Evolutionary conservation across 2,797 vertebrate genomes (phyloP), one percentile per base, ranked within the genome.

Genomic region (Syndactyla subalaris): DNA sequence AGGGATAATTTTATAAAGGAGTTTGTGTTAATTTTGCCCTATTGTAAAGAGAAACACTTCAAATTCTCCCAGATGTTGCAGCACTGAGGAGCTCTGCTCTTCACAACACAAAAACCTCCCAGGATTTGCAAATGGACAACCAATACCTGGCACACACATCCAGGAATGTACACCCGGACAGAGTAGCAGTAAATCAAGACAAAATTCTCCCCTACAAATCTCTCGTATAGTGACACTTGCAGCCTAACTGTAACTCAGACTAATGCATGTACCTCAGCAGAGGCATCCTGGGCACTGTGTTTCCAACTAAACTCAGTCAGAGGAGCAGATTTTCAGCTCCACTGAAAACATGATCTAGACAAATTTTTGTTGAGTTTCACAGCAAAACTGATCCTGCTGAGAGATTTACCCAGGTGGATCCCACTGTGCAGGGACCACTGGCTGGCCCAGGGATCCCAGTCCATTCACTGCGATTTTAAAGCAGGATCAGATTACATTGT

Each of bases 221-320:
- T 52, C 41, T 27, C 3, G 1, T 13, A 12, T 1, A 38, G 21
- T 49, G 61, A 61, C 21, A 38, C 7, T 26, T 54, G 43, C 19
- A 82, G n/a, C 36, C 76, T 45, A 63, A 43, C 66, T 39, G 9
- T 58, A 51, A 19, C 68, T 16, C 74, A 38, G 3, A 73, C 14
- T 20, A 34, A 18, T 0, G 0, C 39, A 4, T 12, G 41, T 24
- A 23, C 36, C 57, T 54, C 0, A 0, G 3, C 49, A 41, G 43
- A 68, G 75, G 46, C 9, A 0, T 6, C 67, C 67, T 13, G 15
- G 10, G 48, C 29, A 17, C 24, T 12, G 1, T 3, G 1, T 49
- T 52, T 43, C 52, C 76, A 15, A 26, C 17, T 21, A 8, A 52
- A 45, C 49, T 46, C 1, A 0, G 36, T 2, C 26, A 26, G 22